Evolutionary conservation across 2,888 invertebrate species (phyloP), one percentile per base, ranked within the genome.

Genomic region (Metacarcinus magister): DNA sequence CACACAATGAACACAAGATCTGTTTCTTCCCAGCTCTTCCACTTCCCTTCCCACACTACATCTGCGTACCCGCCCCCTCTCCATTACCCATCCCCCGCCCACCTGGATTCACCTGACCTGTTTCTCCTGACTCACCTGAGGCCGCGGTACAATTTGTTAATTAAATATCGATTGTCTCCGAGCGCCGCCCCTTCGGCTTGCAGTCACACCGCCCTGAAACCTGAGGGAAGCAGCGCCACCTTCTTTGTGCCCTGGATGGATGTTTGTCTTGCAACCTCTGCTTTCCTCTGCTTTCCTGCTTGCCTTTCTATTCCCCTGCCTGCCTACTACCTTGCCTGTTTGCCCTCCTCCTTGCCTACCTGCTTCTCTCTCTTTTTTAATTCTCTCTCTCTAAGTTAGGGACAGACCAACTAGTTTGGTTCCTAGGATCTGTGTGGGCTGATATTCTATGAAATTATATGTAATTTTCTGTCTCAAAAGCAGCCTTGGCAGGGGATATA

Each of bases 101-200:
- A 54, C 13, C 67, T 32, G 10, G 82, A 82, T 82, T 32, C 82
- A 82, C 82, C 82, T 82, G 32, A 7, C 82, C 10, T 28, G 82
- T 82, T 32, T 13, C 82, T 32, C 82, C 82, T 28, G 82, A 32
- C 82, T 82, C 82, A 32, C 82, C 82, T 82, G 82, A 28, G 82
- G 82, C 82, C 82, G 82, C 82, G 82, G 82, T 82, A 82, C 82
- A 82, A 82, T 82, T 82, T 82, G 82, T 82, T 82, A 82, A 82
- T 82, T 82, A 82, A 82, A 82, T 82, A 82, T 82, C 32, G 82
- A 82, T 82, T 82, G 82, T 82, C 32, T 82, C 8, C 82, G 8
- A 82, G 82, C 82, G 10, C 7, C 32, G 4, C 2, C 82, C 32
- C 82, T 82, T 82, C 19, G 82, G 82, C 82, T 32, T 82, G 82